phyloP scores from a whole-genome alignment of 2,113 vertebrate species.

The Apteryx owenii region DNA sequence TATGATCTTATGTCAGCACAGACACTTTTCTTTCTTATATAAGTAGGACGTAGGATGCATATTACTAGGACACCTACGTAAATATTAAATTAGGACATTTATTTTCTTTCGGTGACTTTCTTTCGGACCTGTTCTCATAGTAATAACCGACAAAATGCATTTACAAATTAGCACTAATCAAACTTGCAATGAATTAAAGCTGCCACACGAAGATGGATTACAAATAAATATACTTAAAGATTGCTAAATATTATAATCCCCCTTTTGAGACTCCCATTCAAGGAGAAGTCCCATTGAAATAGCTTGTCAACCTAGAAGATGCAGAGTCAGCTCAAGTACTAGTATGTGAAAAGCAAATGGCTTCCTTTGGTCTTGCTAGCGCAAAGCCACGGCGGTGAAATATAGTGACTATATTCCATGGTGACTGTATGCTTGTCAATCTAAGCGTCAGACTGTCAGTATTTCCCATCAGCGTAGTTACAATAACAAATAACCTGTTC shows the following conservation, averaged over 20 bases:
- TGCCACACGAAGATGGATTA: background rate
- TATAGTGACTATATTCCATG: background rate
- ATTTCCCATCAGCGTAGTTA: background rate
- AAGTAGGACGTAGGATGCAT: conserved; percentile 63
- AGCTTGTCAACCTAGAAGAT: background rate
- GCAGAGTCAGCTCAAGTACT: background rate
- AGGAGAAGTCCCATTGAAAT: background rate
- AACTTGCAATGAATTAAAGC: background rate
- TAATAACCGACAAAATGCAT: background rate
- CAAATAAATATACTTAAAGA: background rate
- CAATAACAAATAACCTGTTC: background rate
- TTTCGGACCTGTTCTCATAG: background rate
- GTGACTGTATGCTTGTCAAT: background rate
- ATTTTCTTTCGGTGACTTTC: conserved; percentile 46
- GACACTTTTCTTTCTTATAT: conserved; percentile 68
- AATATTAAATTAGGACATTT: conserved; percentile 71
- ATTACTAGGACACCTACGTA: conserved; percentile 62
- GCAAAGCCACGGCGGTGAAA: background rate
- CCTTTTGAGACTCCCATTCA: background rate
- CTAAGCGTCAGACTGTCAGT: background rate
- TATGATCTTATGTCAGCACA: conserved; percentile 46
- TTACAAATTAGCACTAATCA: background rate
- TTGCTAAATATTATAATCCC: background rate
- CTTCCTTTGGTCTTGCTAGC: background rate
- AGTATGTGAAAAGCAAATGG: background rate